phyloP scores from a whole-genome alignment of 2,797 vertebrate genomes.

The Siniperca undulata region DNA sequence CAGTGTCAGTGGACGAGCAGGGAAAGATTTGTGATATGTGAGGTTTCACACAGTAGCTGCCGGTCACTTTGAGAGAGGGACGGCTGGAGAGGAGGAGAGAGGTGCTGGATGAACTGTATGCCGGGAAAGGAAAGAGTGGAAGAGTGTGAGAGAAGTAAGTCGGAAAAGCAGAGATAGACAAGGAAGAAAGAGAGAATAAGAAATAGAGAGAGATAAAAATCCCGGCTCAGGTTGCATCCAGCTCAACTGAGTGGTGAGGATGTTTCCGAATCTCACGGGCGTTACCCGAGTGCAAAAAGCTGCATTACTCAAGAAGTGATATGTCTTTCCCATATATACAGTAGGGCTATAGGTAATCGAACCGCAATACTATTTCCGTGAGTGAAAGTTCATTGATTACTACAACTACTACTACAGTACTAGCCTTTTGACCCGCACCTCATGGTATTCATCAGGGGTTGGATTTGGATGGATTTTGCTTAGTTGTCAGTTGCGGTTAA shows the following conservation, averaged over 20 bases:
- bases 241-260: neutral
- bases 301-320: neutral
- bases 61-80: constrained; percentile 21
- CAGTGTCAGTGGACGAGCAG: constrained; percentile 22
- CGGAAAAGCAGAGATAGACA: neutral
- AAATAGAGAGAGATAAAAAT: neutral
- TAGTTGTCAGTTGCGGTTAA: neutral
- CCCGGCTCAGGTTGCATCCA: neutral
- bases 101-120: neutral
- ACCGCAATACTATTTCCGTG: neutral
- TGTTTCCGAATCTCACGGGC: neutral
- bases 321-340: neutral
- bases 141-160: constrained; percentile 27
- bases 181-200: neutral
- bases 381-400: neutral
- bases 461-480: neutral
- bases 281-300: neutral
- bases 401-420: neutral
- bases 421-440: neutral
- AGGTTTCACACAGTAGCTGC: constrained; percentile 61
- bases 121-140: neutral
- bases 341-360: neutral
- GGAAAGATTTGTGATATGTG: constrained; percentile 45
- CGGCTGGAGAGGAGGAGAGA: constrained; percentile 37
- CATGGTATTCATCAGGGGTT: neutral